A percentile compares a stretch with the other conserved stretches of the same genome.
These are phyloP conservation scores for Drosophila kepulauana DNA, from an alignment of 1,140 invertebrate species.

Conservation along the genomic window DNA sequence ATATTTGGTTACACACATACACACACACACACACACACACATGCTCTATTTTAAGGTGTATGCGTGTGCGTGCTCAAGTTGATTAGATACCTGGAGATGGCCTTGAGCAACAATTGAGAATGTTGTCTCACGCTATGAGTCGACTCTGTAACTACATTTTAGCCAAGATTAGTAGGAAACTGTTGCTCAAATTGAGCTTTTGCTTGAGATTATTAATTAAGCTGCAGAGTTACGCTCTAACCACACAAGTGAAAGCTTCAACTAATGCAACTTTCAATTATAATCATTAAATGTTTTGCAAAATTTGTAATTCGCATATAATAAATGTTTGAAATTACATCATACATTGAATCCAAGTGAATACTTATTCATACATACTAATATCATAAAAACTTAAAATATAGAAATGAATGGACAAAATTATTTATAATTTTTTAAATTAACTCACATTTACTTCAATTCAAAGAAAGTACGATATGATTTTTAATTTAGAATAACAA, in stretches of 20 bases:
- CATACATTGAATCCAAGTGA: too few relatives aligned
- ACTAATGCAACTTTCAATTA: background rate
- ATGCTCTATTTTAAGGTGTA: constrained; percentile 16
- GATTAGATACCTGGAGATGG: constrained; percentile 26
- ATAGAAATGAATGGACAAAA: too few relatives aligned
- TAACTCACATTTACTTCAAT: too few relatives aligned
- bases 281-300: too few relatives aligned
- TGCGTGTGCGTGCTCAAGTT: constrained; percentile 19
- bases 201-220: background rate
- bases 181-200: background rate
- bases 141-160: background rate
- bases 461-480: too few relatives aligned
- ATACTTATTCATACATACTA: too few relatives aligned
- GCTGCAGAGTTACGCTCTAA: background rate
- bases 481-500: too few relatives aligned
- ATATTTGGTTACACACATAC: constrained; percentile 52
- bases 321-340: too few relatives aligned
- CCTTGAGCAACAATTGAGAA: constrained; percentile 28
- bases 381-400: too few relatives aligned
- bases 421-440: too few relatives aligned
- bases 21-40: constrained; percentile 6
- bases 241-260: background rate
- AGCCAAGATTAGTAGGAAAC: background rate
- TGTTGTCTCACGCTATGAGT: background rate
- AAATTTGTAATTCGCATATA: too few relatives aligned